Evolutionary conservation across 2,113 vertebrate species (phyloP).

Genomic region (Psilopogon haemacephalus): DNA sequence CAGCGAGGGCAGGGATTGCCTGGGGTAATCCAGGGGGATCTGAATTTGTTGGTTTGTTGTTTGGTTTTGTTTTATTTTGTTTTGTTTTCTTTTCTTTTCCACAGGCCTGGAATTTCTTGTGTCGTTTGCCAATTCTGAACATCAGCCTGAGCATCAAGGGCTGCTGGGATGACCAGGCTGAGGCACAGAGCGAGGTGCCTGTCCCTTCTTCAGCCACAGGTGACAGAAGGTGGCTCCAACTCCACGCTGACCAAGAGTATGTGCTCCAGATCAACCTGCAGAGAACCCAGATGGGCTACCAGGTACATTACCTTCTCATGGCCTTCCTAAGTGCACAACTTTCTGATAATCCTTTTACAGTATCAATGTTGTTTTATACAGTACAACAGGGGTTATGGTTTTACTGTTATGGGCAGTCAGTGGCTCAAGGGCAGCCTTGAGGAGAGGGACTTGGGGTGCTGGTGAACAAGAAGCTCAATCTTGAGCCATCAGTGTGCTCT

Average conservation of each 20-base stretch:
- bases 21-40: not conserved
- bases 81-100: not conserved
- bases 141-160: conserved; percentile 87
- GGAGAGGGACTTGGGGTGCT: no score
- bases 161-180: conserved; percentile 82
- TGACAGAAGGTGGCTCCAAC: conserved; percentile 83
- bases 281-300: conserved; percentile 81
- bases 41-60: not conserved
- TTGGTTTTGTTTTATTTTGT: no score
- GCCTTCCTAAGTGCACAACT: conserved; percentile 40
- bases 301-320: conserved; percentile 76
- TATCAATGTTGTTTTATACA: not conserved
- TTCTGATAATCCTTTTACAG: not conserved
- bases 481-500: no score
- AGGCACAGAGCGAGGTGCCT: conserved; percentile 76
- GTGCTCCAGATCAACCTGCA: conserved; percentile 90
- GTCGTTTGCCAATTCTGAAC: conserved; percentile 87
- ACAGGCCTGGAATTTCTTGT: conserved; percentile 91
- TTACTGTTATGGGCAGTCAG: no score
- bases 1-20: not conserved
- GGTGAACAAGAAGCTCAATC: no score
- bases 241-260: conserved; percentile 97
- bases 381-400: not conserved
- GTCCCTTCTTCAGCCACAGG: conserved; percentile 71
- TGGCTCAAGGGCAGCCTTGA: no score